Percentiles rank a stretch among this genome's conserved stretches.
phyloP scores from a whole-genome alignment of 2,797 vertebrate species.

The Coranthus polyacanthus region DNA sequence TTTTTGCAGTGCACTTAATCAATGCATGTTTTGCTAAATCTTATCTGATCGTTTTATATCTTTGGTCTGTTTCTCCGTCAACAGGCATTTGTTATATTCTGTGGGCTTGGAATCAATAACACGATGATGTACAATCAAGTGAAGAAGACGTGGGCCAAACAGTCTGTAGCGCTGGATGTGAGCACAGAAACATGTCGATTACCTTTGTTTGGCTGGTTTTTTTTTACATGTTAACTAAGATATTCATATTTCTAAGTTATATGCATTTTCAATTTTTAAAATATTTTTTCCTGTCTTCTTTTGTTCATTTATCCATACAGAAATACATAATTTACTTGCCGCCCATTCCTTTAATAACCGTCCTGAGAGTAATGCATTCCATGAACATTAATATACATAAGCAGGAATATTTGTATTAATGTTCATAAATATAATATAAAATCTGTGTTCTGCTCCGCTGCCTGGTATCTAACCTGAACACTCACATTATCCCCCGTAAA shows the following conservation, averaged over 20 bases:
- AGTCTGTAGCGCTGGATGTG: conserved; percentile 88
- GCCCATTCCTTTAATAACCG: neutral
- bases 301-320: neutral
- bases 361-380: neutral
- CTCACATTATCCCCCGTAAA: conserved; percentile 62
- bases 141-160: conserved; percentile 89
- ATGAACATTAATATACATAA: too few relatives aligned
- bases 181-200: conserved; percentile 44
- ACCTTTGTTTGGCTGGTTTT: neutral
- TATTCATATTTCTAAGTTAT: neutral
- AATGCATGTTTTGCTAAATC: neutral
- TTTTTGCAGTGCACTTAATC: neutral
- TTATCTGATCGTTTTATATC: neutral
- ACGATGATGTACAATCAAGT: conserved; percentile 91
- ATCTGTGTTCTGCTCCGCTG: conserved; percentile 47
- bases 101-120: conserved; percentile 89
- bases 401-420: neutral
- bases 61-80: conserved; percentile 11
- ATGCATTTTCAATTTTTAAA: neutral
- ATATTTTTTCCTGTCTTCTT: neutral
- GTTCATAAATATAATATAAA: neutral
- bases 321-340: neutral
- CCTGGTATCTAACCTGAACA: conserved; percentile 53
- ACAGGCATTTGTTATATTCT: conserved; percentile 89
- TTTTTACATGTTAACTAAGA: neutral